Percentiles rank a stretch among this genome's conserved stretches.
Conservation (phyloP, 2,797 vertebrate species). For the Neomorphus geoffroyi region DNA sequence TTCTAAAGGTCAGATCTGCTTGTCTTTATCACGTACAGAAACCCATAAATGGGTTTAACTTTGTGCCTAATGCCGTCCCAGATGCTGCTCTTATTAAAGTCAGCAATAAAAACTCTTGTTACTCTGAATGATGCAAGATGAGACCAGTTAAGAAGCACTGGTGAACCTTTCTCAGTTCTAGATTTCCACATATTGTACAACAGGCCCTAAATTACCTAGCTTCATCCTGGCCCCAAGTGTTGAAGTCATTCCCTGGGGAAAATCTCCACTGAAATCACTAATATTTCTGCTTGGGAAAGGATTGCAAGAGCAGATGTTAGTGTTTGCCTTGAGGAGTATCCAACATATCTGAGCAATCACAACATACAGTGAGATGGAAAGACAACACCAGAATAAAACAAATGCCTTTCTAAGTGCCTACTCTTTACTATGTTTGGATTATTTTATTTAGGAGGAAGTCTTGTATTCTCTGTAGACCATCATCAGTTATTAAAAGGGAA, state of each 20-base stretch:
- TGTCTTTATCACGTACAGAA: background rate
- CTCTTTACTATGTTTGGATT: background rate
- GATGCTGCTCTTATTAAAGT: slow-evolving; percentile 19
- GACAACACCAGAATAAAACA: slow-evolving; percentile 13
- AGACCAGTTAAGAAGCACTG: background rate
- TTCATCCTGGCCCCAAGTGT: background rate
- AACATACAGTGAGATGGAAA: slow-evolving; percentile 21
- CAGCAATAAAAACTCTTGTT: background rate
- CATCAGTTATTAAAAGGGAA: background rate
- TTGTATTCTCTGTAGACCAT: background rate
- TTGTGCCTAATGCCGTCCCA: background rate
- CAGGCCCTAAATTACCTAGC: background rate
- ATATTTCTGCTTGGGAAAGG: slow-evolving; percentile 19
- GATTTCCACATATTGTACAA: slow-evolving; percentile 8
- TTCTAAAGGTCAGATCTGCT: background rate
- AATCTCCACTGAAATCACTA: slow-evolving; percentile 19
- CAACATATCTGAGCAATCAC: slow-evolving; percentile 17
- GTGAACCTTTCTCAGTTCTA: background rate
- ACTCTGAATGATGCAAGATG: background rate
- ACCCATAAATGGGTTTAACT: background rate
- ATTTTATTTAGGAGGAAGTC: background rate
- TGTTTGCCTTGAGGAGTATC: slow-evolving; percentile 45
- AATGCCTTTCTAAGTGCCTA: background rate
- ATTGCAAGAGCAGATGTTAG: slow-evolving; percentile 33
- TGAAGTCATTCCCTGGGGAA: slow-evolving; percentile 7